phyloP scores from a whole-genome alignment of 1,140 invertebrate genomes.

The Argopecten irradians region DNA sequence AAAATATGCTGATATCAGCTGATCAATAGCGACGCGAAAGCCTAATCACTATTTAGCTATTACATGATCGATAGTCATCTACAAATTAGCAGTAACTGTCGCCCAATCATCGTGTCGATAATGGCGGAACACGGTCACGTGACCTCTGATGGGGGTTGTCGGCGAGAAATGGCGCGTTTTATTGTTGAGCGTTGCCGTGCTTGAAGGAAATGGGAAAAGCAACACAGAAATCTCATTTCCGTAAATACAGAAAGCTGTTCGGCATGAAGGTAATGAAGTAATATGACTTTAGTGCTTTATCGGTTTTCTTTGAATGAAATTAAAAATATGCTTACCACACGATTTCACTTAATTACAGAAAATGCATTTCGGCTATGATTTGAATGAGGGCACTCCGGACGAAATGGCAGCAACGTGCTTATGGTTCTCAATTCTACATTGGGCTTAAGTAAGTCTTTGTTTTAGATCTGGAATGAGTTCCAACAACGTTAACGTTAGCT shows the following conservation, averaged over 20 bases:
- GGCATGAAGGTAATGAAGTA: neutral
- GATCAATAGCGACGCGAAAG: conserved; percentile 2
- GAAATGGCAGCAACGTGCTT: neutral
- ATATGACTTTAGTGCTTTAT: neutral
- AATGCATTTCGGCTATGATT: neutral
- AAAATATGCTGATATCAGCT: neutral
- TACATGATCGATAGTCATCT: neutral
- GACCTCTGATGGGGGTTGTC: neutral
- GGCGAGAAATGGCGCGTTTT: neutral
- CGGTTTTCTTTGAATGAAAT: neutral
- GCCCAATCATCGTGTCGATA: neutral
- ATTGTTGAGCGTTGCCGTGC: neutral
- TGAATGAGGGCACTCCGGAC: neutral
- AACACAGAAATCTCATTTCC: neutral
- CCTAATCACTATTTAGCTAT: neutral
- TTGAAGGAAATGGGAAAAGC: neutral
- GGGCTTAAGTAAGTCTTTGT: neutral
- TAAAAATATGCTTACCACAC: neutral
- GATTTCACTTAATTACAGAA: neutral
- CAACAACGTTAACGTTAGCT: no score
- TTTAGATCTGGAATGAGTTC: neutral
- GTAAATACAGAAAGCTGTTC: neutral
- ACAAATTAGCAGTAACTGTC: neutral
- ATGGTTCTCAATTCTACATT: neutral
- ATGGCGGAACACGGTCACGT: neutral